Percentiles rank a stretch among this genome's conserved stretches.
Evolutionary conservation across 2,113 vertebrate genomes (phyloP).

Genomic region (Chinchilla lanigera): DNA sequence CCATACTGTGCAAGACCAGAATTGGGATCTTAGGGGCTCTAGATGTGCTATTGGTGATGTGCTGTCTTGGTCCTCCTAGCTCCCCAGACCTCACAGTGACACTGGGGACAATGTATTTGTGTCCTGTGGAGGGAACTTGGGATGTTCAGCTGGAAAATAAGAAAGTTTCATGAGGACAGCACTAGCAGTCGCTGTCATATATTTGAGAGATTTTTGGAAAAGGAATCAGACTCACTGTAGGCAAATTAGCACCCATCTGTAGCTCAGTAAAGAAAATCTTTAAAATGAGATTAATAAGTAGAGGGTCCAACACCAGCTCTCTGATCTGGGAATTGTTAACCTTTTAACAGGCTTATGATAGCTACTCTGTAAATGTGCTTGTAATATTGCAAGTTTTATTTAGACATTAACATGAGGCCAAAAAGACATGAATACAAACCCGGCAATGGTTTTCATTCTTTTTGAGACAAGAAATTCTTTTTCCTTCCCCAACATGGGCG

Average conservation of each 20-base stretch:
- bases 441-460: background rate
- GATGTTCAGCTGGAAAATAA: background rate
- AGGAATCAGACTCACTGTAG: background rate
- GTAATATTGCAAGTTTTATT: background rate
- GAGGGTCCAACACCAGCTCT: background rate
- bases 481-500: background rate
- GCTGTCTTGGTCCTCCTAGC: background rate
- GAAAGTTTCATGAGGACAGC: background rate
- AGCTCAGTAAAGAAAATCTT: background rate
- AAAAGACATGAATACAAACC: background rate
- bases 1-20: background rate
- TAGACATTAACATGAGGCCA: background rate
- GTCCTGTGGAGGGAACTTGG: constrained; percentile 22
- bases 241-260: background rate
- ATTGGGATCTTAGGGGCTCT: background rate
- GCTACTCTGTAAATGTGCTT: background rate
- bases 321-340: background rate
- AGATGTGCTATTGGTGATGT: background rate
- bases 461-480: background rate
- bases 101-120: background rate
- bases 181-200: background rate
- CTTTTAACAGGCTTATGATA: background rate
- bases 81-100: background rate
- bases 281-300: background rate
- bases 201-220: background rate